A percentile compares a stretch with the other conserved stretches of the same genome.
These are phyloP conservation scores for Trissolcus basalis DNA, from an alignment of 1,140 invertebrate genomes.

Conservation along the genomic window DNA sequence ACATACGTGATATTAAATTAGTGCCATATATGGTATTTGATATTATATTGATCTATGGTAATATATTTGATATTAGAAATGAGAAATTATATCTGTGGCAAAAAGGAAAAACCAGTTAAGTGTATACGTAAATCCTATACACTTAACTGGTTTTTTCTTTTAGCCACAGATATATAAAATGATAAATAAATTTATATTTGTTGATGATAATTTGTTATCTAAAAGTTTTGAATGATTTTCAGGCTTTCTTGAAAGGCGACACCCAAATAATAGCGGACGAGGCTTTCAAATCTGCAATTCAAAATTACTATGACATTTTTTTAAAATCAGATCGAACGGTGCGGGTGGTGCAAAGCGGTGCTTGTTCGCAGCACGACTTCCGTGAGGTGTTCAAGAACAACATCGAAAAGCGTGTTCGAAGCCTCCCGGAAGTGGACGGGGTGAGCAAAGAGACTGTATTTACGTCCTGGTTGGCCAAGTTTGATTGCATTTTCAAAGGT, in stretches of 20 bases:
- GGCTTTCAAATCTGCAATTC: slow-evolving; percentile 98
- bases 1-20: too few relatives aligned
- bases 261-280: slow-evolving; percentile 99
- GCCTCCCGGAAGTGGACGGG: slow-evolving; percentile 98
- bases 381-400: slow-evolving; percentile 98
- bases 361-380: slow-evolving; percentile 98
- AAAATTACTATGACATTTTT: slow-evolving; percentile 98
- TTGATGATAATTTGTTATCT: too few relatives aligned
- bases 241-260: slow-evolving; percentile 95
- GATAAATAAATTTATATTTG: too few relatives aligned
- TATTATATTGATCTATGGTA: too few relatives aligned
- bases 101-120: too few relatives aligned
- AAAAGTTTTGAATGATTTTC: slow-evolving; percentile 28
- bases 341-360: slow-evolving; percentile 97
- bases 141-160: too few relatives aligned
- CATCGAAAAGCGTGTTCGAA: slow-evolving; percentile 96
- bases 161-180: too few relatives aligned
- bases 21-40: too few relatives aligned
- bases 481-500: slow-evolving; percentile 98
- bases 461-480: slow-evolving; percentile 99
- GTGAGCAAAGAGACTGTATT: slow-evolving; percentile 99
- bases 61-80: too few relatives aligned
- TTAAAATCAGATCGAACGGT: slow-evolving; percentile 96
- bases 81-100: too few relatives aligned
- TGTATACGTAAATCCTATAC: too few relatives aligned